These are phyloP conservation scores for Drosophila fulvimacula DNA, from an alignment of 2,888 invertebrate genomes.

Conservation along the genomic window DNA sequence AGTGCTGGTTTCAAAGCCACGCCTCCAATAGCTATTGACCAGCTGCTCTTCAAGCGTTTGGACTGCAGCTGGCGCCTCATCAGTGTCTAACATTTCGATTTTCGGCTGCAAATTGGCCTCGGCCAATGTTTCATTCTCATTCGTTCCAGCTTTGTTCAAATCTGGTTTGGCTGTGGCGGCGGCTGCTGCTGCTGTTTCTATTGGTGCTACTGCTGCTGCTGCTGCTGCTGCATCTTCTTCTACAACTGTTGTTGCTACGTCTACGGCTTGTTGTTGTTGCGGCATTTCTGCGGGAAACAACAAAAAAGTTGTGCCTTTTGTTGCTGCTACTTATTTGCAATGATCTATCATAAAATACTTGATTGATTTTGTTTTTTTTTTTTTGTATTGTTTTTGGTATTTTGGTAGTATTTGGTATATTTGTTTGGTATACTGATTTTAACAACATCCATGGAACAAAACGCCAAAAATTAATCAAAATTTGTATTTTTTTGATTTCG, in stretches of 20 bases:
- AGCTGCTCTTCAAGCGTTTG: slow-evolving; percentile 89
- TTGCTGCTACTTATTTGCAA: slow-evolving; percentile 59
- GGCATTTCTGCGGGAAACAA: slow-evolving; percentile 71
- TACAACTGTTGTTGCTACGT: slow-evolving; percentile 48
- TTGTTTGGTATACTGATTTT: slow-evolving; percentile 56
- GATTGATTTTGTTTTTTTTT: slow-evolving; percentile 16
- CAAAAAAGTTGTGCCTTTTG: slow-evolving; percentile 73
- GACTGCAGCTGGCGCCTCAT: slow-evolving; percentile 20
- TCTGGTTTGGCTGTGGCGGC: slow-evolving; percentile 17
- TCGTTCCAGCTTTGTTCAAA: slow-evolving; percentile 25
- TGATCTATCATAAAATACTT: slow-evolving; percentile 45
- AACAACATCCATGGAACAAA: slow-evolving; percentile 79
- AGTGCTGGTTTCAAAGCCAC: slow-evolving; percentile 86
- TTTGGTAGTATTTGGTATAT: slow-evolving; percentile 50
- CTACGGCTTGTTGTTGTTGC: slow-evolving; percentile 49
- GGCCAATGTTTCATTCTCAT: slow-evolving; percentile 31
- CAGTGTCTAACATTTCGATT: slow-evolving; percentile 48
- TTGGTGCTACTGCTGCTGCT: slow-evolving; percentile 13
- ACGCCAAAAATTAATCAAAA: slow-evolving; percentile 78
- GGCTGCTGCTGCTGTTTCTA: not conserved
- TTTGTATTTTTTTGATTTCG: slow-evolving; percentile 44
- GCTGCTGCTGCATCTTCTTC: slow-evolving; percentile 60
- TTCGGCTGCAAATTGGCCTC: slow-evolving; percentile 41
- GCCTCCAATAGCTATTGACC: slow-evolving; percentile 92
- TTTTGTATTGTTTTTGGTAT: slow-evolving; percentile 26